phyloP scores from a whole-genome alignment of 2,797 vertebrate genomes.

The Peromyscus eremicus region DNA sequence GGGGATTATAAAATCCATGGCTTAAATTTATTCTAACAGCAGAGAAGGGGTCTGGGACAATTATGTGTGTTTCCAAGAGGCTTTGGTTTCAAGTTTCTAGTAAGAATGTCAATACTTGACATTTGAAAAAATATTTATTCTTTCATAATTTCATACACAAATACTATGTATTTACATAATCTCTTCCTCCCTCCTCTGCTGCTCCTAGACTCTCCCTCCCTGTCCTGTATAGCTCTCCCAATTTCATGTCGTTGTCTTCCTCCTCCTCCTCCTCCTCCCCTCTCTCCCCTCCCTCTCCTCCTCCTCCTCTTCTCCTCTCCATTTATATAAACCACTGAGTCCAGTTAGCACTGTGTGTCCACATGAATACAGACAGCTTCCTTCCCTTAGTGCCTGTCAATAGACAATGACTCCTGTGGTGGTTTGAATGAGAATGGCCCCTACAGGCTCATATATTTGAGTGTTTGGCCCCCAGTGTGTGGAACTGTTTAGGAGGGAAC shows the following conservation, averaged over 20 bases:
- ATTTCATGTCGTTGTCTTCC: not conserved
- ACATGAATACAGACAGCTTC: no score
- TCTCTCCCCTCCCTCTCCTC: not conserved
- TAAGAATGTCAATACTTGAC: not conserved
- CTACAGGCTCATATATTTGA: not conserved
- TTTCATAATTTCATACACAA: not conserved
- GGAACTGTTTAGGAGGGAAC: not conserved
- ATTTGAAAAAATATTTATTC: not conserved
- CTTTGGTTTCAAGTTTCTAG: not conserved
- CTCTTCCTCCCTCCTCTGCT: not conserved
- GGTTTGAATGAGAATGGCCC: not conserved
- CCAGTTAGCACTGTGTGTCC: not conserved
- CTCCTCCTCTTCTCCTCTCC: no score
- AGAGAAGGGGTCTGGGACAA: not conserved
- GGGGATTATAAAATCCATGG: not conserved
- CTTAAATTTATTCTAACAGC: not conserved
- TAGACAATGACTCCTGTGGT: not conserved
- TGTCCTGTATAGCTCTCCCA: not conserved
- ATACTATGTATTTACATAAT: not conserved
- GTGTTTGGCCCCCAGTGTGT: not conserved
- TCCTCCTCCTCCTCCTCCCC: not conserved
- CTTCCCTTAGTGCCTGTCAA: no score
- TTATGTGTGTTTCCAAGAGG: not conserved
- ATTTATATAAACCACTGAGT: not conserved
- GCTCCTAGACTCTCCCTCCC: not conserved